Conservation (phyloP, 2,888 invertebrate genomes). For the Cephus sareptanus region DNA sequence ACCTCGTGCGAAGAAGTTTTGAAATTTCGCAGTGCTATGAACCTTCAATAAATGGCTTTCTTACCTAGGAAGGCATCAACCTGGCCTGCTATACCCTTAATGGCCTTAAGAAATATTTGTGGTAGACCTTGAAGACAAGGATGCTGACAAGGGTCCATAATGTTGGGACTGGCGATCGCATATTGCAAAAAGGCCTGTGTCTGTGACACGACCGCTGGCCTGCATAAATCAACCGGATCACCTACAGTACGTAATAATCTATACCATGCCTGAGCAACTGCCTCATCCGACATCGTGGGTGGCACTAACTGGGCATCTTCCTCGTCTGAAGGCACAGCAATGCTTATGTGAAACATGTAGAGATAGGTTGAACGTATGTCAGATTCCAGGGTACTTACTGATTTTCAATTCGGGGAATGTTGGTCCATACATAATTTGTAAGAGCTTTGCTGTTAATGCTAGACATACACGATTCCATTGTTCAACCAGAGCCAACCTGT, state of each 20-base stretch:
- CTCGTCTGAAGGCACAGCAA: slow-evolving; percentile 72
- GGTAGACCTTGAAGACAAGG: slow-evolving; percentile 87
- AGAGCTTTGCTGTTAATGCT: slow-evolving; percentile 84
- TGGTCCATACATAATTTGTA: slow-evolving; percentile 90
- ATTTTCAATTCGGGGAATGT: slow-evolving; percentile 84
- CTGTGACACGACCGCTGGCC: slow-evolving; percentile 80
- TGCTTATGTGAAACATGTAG: not conserved
- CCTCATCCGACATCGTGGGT: slow-evolving; percentile 85
- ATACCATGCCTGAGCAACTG: slow-evolving; percentile 96
- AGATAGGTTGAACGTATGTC: not conserved
- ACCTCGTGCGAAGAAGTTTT: not conserved
- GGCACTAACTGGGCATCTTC: slow-evolving; percentile 88
- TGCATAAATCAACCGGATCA: slow-evolving; percentile 92
- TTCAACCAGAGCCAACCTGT: slow-evolving; percentile 90
- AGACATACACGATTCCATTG: slow-evolving; percentile 96
- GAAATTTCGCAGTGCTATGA: not conserved
- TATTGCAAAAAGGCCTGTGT: slow-evolving; percentile 84
- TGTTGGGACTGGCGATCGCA: slow-evolving; percentile 80
- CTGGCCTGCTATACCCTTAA: slow-evolving; percentile 91
- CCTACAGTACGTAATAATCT: slow-evolving; percentile 93
- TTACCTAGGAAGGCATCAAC: slow-evolving; percentile 96
- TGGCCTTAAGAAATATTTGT: slow-evolving; percentile 91
- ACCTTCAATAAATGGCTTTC: slow-evolving; percentile 28
- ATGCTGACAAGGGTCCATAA: slow-evolving; percentile 91
- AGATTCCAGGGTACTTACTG: slow-evolving; percentile 67